phyloP scores from a whole-genome alignment of 2,113 vertebrate species.

The Fregetta grallaria region DNA sequence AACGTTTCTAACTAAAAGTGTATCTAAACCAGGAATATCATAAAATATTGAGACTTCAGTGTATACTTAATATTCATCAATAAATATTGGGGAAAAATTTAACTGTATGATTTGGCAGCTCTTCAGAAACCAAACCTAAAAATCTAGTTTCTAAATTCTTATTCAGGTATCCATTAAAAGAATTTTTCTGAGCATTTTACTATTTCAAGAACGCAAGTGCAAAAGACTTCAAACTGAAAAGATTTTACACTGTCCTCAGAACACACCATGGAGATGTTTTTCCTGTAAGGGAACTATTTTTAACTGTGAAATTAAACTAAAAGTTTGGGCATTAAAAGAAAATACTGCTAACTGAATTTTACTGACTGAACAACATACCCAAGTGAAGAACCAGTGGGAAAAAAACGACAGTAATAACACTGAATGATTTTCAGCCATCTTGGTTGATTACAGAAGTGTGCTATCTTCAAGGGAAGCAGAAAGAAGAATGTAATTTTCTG shows the following conservation, averaged over 20 bases:
- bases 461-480: not conserved
- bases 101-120: not conserved
- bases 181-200: not conserved
- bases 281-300: not conserved
- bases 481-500: not conserved
- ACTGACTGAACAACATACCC: not conserved
- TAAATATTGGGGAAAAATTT: not conserved
- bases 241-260: not conserved
- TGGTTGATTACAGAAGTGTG: not conserved
- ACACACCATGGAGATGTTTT: not conserved
- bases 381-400: not conserved
- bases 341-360: not conserved
- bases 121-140: not conserved
- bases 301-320: not conserved
- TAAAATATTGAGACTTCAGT: not conserved
- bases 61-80: not conserved
- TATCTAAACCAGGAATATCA: not conserved
- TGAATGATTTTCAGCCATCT: not conserved
- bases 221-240: not conserved
- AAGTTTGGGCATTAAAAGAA: not conserved
- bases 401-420: not conserved
- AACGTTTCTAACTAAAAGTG: not conserved
- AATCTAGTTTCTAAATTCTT: not conserved
- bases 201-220: not conserved
- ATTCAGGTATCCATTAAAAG: not conserved